phyloP scores from a whole-genome alignment of 1,140 invertebrate species.

The Drosophila tsacasi region DNA sequence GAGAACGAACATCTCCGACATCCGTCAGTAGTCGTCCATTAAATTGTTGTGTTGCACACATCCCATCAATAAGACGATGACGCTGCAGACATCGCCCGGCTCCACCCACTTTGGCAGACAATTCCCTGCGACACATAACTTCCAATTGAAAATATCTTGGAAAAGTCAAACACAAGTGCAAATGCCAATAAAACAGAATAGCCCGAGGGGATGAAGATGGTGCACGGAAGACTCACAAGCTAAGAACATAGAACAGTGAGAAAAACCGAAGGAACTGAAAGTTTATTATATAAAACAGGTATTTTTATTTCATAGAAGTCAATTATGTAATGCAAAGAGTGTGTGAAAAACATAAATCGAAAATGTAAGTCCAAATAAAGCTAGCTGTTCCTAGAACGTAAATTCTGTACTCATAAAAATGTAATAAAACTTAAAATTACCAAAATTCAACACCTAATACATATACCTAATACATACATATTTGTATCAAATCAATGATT shows the following conservation, averaged over 20 bases:
- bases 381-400: background rate
- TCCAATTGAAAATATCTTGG: slow-evolving; percentile 77
- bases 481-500: background rate
- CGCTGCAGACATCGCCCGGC: slow-evolving; percentile 9
- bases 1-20: slow-evolving; percentile 16
- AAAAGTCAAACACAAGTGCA: slow-evolving; percentile 75
- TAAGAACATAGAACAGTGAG: slow-evolving; percentile 16
- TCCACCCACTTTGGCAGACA: slow-evolving; percentile 35
- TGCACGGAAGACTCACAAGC: slow-evolving; percentile 5
- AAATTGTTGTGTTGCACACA: slow-evolving; percentile 47
- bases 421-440: too few species aligned
- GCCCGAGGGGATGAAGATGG: slow-evolving; percentile 2
- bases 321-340: too few species aligned
- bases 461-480: background rate
- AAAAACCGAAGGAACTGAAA: background rate
- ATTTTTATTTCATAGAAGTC: background rate
- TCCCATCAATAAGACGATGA: slow-evolving; percentile 26
- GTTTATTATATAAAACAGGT: too few species aligned
- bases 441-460: background rate
- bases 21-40: slow-evolving; percentile 41
- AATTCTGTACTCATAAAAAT: background rate
- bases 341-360: too few species aligned
- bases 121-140: slow-evolving; percentile 57
- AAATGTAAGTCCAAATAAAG: background rate
- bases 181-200: slow-evolving; percentile 68